phyloP scores from a whole-genome alignment of 2,797 vertebrate species.

The Artibeus lituratus region DNA sequence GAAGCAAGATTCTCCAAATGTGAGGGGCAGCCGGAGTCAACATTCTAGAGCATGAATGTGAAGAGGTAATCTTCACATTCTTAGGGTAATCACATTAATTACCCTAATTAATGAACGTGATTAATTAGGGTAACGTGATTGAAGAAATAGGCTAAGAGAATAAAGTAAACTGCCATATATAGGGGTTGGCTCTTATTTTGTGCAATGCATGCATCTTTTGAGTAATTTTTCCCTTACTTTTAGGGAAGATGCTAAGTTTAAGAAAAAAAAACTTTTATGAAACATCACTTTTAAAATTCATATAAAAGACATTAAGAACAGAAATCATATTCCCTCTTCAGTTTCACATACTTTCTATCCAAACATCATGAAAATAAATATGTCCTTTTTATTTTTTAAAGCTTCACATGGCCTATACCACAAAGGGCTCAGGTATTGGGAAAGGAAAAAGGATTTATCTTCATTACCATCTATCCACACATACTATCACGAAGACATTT shows the following conservation, averaged over 20 bases:
- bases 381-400: neutral
- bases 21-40: neutral
- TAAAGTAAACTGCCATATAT: neutral
- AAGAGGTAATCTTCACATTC: too few species aligned
- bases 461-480: conserved; percentile 38
- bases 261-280: neutral
- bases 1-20: neutral
- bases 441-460: conserved; percentile 41
- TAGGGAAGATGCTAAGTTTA: neutral
- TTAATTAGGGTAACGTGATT: neutral
- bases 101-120: too few species aligned
- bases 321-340: neutral
- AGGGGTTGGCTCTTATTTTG: neutral
- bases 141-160: neutral
- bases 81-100: too few species aligned
- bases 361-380: conserved; percentile 24
- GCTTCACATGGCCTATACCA: neutral
- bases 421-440: neutral
- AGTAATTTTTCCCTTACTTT: neutral
- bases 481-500: conserved; percentile 34
- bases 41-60: neutral
- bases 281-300: neutral
- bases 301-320: neutral
- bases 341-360: neutral
- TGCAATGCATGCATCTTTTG: neutral